Evolutionary conservation across 2,113 vertebrate genomes (phyloP).

Genomic region (Echinops telfairi): DNA sequence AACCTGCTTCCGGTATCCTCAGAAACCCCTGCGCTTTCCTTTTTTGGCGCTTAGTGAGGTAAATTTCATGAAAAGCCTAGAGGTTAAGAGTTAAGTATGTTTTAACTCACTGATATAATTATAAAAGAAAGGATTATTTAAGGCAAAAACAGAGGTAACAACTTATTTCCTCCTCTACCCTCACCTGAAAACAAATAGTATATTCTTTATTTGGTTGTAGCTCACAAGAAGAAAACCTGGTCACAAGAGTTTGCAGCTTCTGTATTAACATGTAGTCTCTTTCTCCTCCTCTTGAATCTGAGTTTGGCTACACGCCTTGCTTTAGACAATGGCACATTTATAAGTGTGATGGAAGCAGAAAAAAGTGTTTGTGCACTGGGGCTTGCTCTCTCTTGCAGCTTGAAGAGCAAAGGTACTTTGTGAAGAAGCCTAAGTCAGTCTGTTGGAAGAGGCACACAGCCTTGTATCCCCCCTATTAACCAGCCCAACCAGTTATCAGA

Average conservation of each 20-base stretch:
- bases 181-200: no score
- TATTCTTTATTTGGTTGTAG: not conserved
- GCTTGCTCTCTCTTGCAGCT: not conserved
- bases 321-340: slow-evolving; percentile 2
- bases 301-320: not conserved
- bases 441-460: not conserved
- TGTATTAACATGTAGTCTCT: not conserved
- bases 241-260: slow-evolving; percentile 28
- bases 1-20: not conserved
- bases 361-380: not conserved
- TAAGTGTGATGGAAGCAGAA: not conserved
- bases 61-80: slow-evolving; percentile 19
- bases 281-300: not conserved
- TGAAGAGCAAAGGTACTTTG: not conserved
- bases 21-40: not conserved
- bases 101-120: not conserved
- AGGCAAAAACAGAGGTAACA: no score
- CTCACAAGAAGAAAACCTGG: not conserved
- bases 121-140: no score
- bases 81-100: not conserved
- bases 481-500: not conserved
- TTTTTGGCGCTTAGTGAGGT: slow-evolving; percentile 7
- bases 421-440: not conserved
- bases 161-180: no score
- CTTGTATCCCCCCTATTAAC: not conserved